These are phyloP conservation scores for Nemoura dubitans DNA, from an alignment of 2,888 invertebrate genomes.

Conservation along the genomic window DNA sequence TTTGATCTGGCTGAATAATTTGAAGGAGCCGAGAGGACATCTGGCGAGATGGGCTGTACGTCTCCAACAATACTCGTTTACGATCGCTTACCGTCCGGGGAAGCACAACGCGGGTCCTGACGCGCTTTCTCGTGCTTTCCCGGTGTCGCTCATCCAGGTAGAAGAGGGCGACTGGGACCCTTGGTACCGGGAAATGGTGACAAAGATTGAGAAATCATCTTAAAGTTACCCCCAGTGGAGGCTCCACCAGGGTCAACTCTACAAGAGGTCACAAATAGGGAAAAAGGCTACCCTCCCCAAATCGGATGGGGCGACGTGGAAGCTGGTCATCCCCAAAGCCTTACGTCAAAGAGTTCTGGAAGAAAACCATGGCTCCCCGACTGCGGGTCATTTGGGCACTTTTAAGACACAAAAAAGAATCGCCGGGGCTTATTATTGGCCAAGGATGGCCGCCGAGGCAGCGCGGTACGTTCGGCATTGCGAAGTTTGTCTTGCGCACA, in stretches of 20 bases:
- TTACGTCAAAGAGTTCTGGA: slow-evolving; percentile 36
- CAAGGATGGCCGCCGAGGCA: no score
- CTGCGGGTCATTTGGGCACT: no score
- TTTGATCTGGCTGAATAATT: slow-evolving; percentile 53
- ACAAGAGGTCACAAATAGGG: no score
- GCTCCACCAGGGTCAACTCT: not conserved
- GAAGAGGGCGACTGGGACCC: not conserved
- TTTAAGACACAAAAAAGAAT: no score
- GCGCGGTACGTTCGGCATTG: no score
- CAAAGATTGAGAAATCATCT: not conserved
- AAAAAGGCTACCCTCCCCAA: not conserved
- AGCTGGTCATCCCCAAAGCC: slow-evolving; percentile 49
- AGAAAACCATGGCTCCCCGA: no score
- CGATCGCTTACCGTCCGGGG: slow-evolving; percentile 48
- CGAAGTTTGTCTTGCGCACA: slow-evolving; percentile 21
- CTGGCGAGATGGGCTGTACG: no score
- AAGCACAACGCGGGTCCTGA: slow-evolving; percentile 50
- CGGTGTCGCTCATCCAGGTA: slow-evolving; percentile 16
- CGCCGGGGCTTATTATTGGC: no score
- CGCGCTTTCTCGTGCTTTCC: slow-evolving; percentile 47
- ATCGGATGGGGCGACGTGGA: slow-evolving; percentile 44
- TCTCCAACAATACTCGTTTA: slow-evolving; percentile 46
- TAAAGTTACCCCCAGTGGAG: not conserved
- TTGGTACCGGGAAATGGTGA: slow-evolving; percentile 47
- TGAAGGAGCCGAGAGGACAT: no score